Evolutionary conservation across 92 coral and sea anemone genomes (phyloP).

Genomic region (Porites cylindrica): DNA sequence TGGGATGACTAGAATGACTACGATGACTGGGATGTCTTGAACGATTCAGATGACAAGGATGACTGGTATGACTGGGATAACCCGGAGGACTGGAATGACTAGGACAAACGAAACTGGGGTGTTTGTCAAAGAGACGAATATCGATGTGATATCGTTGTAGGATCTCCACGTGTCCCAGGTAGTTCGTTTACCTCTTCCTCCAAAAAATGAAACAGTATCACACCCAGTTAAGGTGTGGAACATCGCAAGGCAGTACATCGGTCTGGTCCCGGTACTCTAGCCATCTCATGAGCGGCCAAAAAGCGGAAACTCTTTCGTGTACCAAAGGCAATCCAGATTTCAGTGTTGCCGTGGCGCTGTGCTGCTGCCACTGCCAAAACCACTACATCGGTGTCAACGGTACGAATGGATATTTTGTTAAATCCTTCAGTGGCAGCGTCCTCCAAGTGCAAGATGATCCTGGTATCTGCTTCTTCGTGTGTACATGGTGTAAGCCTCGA

Average conservation of each 20-base stretch:
- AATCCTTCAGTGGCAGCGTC: conserved; percentile 59
- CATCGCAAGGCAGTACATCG: conserved; percentile 41
- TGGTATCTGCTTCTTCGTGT: conserved; percentile 20
- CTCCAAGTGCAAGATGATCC: conserved; percentile 58
- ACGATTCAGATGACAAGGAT: too few relatives aligned
- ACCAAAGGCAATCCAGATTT: conserved; percentile 72
- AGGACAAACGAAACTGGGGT: not conserved
- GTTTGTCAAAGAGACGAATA: conserved; percentile 27
- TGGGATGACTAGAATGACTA: too few relatives aligned
- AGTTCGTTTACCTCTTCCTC: conserved; percentile 57
- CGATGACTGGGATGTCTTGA: too few relatives aligned
- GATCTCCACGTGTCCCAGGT: conserved; percentile 44
- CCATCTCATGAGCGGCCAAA: conserved; percentile 53
- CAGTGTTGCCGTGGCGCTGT: conserved; percentile 24
- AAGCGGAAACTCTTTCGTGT: conserved; percentile 11
- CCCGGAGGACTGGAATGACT: too few relatives aligned
- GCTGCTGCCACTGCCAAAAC: conserved; percentile 32
- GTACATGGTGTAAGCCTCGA: too few relatives aligned
- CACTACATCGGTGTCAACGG: conserved; percentile 66
- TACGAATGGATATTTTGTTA: conserved; percentile 42
- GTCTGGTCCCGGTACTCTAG: conserved; percentile 40
- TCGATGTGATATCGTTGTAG: conserved; percentile 34
- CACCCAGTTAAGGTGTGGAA: conserved; percentile 64
- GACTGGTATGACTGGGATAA: too few relatives aligned
- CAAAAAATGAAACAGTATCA: conserved; percentile 54